phyloP scores from a whole-genome alignment of 1,140 invertebrate species.

The Lepidostoma basale region DNA sequence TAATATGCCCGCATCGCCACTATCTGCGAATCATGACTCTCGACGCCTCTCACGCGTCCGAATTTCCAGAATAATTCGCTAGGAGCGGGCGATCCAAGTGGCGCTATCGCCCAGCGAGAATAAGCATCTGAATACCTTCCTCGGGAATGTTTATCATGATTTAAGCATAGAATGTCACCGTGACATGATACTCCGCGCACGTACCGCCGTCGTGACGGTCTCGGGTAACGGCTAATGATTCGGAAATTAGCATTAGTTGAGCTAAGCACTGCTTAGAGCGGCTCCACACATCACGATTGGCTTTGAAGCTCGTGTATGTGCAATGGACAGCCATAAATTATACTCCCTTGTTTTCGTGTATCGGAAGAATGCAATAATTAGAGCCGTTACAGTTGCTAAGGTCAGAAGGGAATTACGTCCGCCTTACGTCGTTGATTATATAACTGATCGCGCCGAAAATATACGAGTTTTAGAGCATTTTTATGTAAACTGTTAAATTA shows the following conservation, averaged over 20 bases:
- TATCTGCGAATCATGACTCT: background rate
- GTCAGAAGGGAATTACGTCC: background rate
- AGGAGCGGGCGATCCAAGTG: background rate
- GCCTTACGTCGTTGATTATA: no score
- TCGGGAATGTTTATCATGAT: slow-evolving; percentile 16
- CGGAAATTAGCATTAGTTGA: slow-evolving; percentile 8
- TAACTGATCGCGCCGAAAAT: no score
- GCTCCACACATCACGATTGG: slow-evolving; percentile 23
- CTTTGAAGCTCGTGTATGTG: background rate
- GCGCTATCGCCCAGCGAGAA: slow-evolving; percentile 1
- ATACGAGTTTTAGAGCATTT: no score
- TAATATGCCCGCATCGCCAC: no score
- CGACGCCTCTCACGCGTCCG: slow-evolving; percentile 3
- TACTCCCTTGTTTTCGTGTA: background rate
- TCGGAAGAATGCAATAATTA: background rate
- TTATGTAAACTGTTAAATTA: no score
- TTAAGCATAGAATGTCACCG: slow-evolving; percentile 1
- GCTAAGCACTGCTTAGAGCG: slow-evolving; percentile 19
- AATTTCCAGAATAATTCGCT: background rate
- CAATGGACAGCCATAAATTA: background rate
- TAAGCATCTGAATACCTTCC: slow-evolving; percentile 1
- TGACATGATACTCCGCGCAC: background rate
- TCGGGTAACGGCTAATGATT: slow-evolving; percentile 4
- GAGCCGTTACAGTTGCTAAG: background rate
- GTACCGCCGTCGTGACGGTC: slow-evolving; percentile 5